Evolutionary conservation across 2,113 vertebrate species (phyloP), one percentile per base, ranked within the genome.

Genomic region (Serilophus lunatus): DNA sequence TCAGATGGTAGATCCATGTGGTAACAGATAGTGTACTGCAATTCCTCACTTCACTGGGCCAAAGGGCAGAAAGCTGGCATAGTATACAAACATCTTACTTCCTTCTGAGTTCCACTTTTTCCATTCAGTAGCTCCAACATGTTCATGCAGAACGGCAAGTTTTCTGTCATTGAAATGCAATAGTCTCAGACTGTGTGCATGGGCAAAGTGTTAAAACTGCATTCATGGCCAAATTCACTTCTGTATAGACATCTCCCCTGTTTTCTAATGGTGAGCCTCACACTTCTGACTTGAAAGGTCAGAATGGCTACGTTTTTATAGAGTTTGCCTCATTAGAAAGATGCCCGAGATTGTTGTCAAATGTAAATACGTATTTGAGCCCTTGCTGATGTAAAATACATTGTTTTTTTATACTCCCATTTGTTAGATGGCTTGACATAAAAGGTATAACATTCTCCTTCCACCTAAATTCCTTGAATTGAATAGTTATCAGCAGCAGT

Each of bases 401-500:
- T 64, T 0, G 0, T 88, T 94, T 88, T 35, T 90, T 88, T 60
- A 74, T 19, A 29, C 6, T 54, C 25, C 19, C 5, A 10, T 60
- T 90, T 4, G 1, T 86, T 77, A 71, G 47, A 31, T 66, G 36
- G 17, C 29, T 88, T 86, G 35, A 66, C 47, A 69, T 74, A 80
- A 95, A 36, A 72, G 17, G 22, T 66, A 5, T 23, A 77, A 31
- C 35, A 31, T 63, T 91, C 51, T 86, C 23, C 60, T 93, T 80
- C 54, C 80, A 70, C 44, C 25, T 71, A 42, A 91, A 81, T 86
- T 92, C 50, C 44, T 50, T 35, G 53, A 66, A 76, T 82, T 70
- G 38, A 87, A 40, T 86, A 70, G 82, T 92, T 96, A 88, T 83
- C 85, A 90, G 69, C 36, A 88, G n/a, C 57, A 90, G 90, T 93